phyloP scores from a whole-genome alignment of 2,888 invertebrate genomes.

The Thereva unica region DNA sequence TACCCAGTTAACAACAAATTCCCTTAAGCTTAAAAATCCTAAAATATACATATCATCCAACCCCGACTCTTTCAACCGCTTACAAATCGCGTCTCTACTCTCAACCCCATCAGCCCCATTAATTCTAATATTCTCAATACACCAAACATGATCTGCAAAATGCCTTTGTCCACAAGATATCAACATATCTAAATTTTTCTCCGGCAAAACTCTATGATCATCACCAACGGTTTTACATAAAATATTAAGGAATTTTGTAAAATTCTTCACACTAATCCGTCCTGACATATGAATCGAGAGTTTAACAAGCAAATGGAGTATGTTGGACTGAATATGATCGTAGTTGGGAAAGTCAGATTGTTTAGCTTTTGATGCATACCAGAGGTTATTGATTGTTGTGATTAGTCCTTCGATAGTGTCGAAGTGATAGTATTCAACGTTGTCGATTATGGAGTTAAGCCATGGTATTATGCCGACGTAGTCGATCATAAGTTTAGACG shows the following conservation, averaged over 20 bases:
- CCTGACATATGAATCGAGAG: constrained; percentile 52
- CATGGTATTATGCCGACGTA: constrained; percentile 74
- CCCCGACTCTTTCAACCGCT: constrained; percentile 40
- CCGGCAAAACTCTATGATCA: constrained; percentile 45
- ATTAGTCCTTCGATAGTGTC: constrained; percentile 56
- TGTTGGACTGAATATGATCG: constrained; percentile 47
- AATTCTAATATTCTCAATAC: constrained; percentile 48
- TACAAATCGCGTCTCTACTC: constrained; percentile 47
- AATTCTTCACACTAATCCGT: constrained; percentile 48
- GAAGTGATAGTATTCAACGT: constrained; percentile 55
- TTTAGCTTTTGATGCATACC: constrained; percentile 52
- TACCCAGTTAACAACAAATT: constrained; percentile 45
- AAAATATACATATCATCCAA: constrained; percentile 38
- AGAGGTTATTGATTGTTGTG: constrained; percentile 54
- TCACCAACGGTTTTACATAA: constrained; percentile 49
- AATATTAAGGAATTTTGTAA: constrained; percentile 53
- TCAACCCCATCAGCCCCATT: constrained; percentile 50
- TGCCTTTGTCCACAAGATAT: constrained; percentile 51
- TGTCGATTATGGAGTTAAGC: constrained; percentile 60
- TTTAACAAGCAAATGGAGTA: constrained; percentile 50
- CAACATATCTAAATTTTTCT: constrained; percentile 47
- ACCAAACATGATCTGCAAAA: constrained; percentile 47
- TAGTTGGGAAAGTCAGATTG: constrained; percentile 49
- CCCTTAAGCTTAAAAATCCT: constrained; percentile 43
- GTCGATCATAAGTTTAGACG: constrained; percentile 67